Percentiles rank a stretch among this genome's conserved stretches.
Evolutionary conservation across 1,140 invertebrate species (phyloP).

Genomic region (Formica exsecta): DNA sequence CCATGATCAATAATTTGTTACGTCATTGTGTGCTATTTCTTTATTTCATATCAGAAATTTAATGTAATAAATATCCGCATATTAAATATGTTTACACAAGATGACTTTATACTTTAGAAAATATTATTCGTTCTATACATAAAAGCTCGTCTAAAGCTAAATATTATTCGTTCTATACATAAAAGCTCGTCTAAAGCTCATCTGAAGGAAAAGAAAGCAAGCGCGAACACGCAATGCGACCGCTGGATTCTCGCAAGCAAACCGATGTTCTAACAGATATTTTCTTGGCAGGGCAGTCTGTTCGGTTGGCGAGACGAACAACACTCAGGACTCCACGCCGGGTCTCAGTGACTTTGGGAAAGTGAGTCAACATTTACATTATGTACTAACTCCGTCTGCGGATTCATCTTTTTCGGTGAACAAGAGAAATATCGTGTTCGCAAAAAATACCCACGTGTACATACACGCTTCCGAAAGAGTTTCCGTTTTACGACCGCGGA

Average conservation of each 20-base stretch:
- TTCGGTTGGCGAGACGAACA: constrained; percentile 86
- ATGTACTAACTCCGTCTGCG: constrained; percentile 28
- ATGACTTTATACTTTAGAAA: constrained; percentile 29
- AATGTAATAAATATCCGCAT: background rate
- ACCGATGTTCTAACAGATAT: constrained; percentile 81
- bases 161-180: no score
- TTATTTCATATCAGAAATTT: background rate
- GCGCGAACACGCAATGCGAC: background rate
- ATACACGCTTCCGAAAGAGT: constrained; percentile 25
- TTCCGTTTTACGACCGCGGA: constrained; percentile 41
- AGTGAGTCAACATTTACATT: constrained; percentile 80
- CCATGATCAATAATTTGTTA: background rate
- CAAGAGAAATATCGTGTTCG: constrained; percentile 50
- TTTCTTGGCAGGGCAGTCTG: constrained; percentile 86
- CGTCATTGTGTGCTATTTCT: background rate
- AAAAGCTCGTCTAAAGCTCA: constrained; percentile 10
- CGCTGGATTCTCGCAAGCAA: constrained; percentile 7
- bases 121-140: constrained; percentile 15
- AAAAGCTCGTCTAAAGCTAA: constrained; percentile 10
- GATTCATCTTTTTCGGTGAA: constrained; percentile 44
- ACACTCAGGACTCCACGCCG: constrained; percentile 83
- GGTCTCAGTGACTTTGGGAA: constrained; percentile 87
- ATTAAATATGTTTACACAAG: constrained; percentile 10
- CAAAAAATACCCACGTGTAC: constrained; percentile 43
- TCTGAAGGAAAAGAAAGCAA: background rate